Conservation (phyloP, 2,113 vertebrate species). For the Ailuropoda melanoleuca region DNA sequence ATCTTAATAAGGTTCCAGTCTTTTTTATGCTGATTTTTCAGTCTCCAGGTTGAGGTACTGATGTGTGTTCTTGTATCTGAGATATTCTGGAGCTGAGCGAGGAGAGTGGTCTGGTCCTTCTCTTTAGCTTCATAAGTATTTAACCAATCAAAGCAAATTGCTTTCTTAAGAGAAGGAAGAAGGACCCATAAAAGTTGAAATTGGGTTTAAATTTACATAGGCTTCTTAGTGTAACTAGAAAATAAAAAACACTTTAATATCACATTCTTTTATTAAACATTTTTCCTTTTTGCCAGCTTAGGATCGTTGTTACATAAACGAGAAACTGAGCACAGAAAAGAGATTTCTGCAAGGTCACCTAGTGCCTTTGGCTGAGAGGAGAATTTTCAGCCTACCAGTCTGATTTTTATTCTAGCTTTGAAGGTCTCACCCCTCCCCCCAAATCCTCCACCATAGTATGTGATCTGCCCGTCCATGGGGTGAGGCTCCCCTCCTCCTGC, state of each 20-base stretch:
- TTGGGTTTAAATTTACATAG: conserved; percentile 57
- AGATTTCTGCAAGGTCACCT: conserved; percentile 37
- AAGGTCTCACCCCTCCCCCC: neutral
- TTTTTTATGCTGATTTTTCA: conserved; percentile 66
- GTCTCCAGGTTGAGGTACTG: conserved; percentile 17
- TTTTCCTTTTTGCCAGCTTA: conserved; percentile 22
- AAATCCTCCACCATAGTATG: neutral
- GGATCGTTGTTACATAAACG: neutral
- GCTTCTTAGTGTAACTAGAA: conserved; percentile 25
- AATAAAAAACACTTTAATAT: conserved; percentile 34
- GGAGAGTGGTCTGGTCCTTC: neutral
- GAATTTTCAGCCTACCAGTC: neutral
- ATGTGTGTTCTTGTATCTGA: neutral
- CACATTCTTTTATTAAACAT: conserved; percentile 29
- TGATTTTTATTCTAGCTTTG: neutral
- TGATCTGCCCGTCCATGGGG: neutral
- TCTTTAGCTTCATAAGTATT: conserved; percentile 1
- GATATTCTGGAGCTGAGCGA: conserved; percentile 16
- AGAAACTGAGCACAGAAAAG: conserved; percentile 1
- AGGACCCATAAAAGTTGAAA: conserved; percentile 61
- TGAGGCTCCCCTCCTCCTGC: neutral
- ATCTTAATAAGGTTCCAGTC: conserved; percentile 65
- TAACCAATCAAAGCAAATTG: conserved; percentile 65
- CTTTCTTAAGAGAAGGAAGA: conserved; percentile 48
- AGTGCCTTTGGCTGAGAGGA: neutral